Conservation (phyloP, 2,888 invertebrate genomes). For the Chrysolina haemoptera region DNA sequence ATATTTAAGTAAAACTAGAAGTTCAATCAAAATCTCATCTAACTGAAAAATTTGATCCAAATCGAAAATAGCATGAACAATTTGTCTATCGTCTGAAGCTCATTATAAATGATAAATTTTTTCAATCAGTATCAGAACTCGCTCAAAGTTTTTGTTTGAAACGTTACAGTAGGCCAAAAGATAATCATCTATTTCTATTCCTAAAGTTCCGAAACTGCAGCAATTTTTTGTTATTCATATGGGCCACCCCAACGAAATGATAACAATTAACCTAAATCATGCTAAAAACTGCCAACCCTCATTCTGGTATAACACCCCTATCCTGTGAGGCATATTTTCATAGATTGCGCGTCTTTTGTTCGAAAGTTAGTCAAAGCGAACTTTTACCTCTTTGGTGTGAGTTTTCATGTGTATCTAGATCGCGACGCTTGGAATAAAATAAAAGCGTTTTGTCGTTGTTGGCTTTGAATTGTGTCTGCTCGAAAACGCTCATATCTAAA, state of each 20-base stretch:
- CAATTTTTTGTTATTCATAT: too few relatives aligned
- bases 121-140: too few relatives aligned
- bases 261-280: background rate
- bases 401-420: slow-evolving; percentile 35
- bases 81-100: too few relatives aligned
- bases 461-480: slow-evolving; percentile 46
- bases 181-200: too few relatives aligned
- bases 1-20: too few relatives aligned
- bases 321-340: slow-evolving; percentile 8
- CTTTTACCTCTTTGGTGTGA: slow-evolving; percentile 35
- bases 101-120: too few relatives aligned
- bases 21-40: too few relatives aligned
- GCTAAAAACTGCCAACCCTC: slow-evolving; percentile 5
- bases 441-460: slow-evolving; percentile 47
- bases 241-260: background rate
- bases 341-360: slow-evolving; percentile 30
- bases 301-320: background rate
- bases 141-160: too few relatives aligned
- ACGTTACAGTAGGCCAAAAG: too few relatives aligned
- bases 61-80: too few relatives aligned
- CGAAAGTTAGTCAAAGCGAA: slow-evolving; percentile 27
- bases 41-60: too few relatives aligned
- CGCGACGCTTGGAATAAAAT: slow-evolving; percentile 43
- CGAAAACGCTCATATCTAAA: slow-evolving; percentile 49
- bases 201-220: too few relatives aligned